Evolutionary conservation across 2,888 invertebrate genomes (phyloP), one percentile per base, ranked within the genome.

Genomic region (Esperia sulphurella): DNA sequence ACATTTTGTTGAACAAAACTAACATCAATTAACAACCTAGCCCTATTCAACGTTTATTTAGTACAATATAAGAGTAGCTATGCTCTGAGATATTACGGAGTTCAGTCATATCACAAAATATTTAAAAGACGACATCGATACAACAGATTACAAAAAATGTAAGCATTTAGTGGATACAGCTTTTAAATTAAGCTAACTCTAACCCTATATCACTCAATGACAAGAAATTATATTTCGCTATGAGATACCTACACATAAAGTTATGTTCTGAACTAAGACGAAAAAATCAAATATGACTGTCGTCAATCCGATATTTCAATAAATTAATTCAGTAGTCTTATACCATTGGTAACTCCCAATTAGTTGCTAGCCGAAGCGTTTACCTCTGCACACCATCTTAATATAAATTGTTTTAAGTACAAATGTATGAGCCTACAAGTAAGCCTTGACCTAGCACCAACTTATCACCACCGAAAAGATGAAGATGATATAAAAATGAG

Each of bases 11-110:
- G 21, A 74, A 73, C 78, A 78, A 73, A 71, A 75, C 69, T 71
- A 76, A 75, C 71, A 83, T 87, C 87, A 87, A 86, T 88, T 87
- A 88, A 89, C 88, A 87, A 74, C 88, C 88, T 88, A 87, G 65
- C 80, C 80, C 83, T 85, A 83, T 71, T 79, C 80, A 79, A 82
- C 78, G 77, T 66, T n/a, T 66, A 66, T 68, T 70, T 64, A 70
- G 64, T 68, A 76, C 71, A 77, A 67, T 59, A n/a, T 35, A 35
- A 4, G 10, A 31, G 31, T 31, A 31, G 31, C 10, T 65, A 75
- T 69, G 78, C 68, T 65, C 65, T 74, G 74, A 78, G 71, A 72
- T 68, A 72, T 67, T 71, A 61, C 70, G 86, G 88, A 87, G 87
- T 86, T 89, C 86, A 88, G 88, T 86, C 86, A 83, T 79, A 77